Percentiles rank a stretch among this genome's conserved stretches.
Evolutionary conservation across 1,140 invertebrate species (phyloP).

Genomic region (Zaprionus vittiger): DNA sequence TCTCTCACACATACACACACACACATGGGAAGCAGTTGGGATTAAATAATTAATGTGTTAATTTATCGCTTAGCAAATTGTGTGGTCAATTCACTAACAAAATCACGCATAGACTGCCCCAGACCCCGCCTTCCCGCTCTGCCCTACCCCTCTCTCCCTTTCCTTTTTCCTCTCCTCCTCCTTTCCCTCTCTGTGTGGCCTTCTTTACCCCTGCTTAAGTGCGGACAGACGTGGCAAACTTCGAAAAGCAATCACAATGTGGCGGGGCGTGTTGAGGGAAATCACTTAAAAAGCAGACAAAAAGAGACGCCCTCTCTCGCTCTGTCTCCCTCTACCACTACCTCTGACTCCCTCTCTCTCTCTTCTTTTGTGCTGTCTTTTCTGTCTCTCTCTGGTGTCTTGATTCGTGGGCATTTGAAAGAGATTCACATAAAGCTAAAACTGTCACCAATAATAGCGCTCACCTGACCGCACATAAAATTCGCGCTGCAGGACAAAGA

Average conservation of each 20-base stretch:
- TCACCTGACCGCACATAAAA: slow-evolving; percentile 73
- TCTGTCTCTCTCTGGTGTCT: slow-evolving; percentile 2
- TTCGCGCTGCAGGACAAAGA: slow-evolving; percentile 33
- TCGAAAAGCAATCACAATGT: slow-evolving; percentile 60
- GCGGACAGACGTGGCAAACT: slow-evolving; percentile 41
- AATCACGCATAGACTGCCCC: slow-evolving; percentile 58
- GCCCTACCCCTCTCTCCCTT: neutral
- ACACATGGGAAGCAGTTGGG: slow-evolving; percentile 24
- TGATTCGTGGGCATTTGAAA: slow-evolving; percentile 50
- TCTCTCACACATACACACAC: slow-evolving; percentile 3
- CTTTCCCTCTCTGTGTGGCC: neutral
- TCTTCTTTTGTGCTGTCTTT: slow-evolving; percentile 1
- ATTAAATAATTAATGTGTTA: slow-evolving; percentile 76
- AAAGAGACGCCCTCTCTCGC: neutral
- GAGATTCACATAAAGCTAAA: slow-evolving; percentile 72
- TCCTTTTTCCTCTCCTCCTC: neutral
- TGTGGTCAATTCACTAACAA: slow-evolving; percentile 74
- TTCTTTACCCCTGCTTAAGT: slow-evolving; percentile 5
- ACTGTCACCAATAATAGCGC: slow-evolving; percentile 79
- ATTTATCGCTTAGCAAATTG: slow-evolving; percentile 80
- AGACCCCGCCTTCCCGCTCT: neutral
- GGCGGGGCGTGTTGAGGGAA: slow-evolving; percentile 57
- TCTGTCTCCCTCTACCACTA: neutral
- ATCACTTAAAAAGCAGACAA: slow-evolving; percentile 58
- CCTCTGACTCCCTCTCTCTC: neutral